Evolutionary conservation across 35 echinoderm and acorn worm species (phyloP).

Genomic region (Strongylocentrotus purpuratus): DNA sequence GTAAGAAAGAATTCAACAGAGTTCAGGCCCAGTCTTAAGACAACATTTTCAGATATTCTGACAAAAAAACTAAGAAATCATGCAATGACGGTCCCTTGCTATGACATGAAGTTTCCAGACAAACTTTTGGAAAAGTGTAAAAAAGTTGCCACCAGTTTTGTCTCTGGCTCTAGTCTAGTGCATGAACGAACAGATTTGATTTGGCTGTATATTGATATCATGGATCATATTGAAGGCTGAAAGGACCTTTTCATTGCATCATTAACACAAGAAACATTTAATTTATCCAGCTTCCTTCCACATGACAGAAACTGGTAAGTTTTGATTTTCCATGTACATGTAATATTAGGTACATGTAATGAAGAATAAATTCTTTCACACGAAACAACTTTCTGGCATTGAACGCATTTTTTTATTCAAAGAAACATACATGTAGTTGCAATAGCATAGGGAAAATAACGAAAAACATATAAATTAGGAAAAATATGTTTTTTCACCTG

Average conservation of each 20-base stretch:
- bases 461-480: no score
- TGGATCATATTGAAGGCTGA: conserved; percentile 14
- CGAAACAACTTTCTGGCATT: no score
- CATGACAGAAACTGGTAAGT: neutral
- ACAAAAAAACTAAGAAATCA: conserved; percentile 53
- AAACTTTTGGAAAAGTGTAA: conserved; percentile 63
- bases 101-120: conserved; percentile 40
- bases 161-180: neutral
- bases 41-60: conserved; percentile 35
- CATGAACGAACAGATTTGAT: neutral
- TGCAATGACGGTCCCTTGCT: neutral
- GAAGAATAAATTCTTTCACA: neutral
- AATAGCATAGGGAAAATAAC: no score
- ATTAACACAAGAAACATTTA: neutral
- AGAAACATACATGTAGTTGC: no score
- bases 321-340: neutral
- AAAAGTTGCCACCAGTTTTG: neutral
- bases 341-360: neutral
- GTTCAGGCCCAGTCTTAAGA: conserved; percentile 32
- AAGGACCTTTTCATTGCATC: conserved; percentile 8
- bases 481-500: no score
- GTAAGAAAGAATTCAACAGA: conserved; percentile 57
- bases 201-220: neutral
- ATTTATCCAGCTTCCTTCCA: conserved; percentile 7
- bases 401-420: no score